Evolutionary conservation across 2,113 vertebrate genomes (phyloP), one percentile per base, ranked within the genome.

Genomic region (Nibea coibor): DNA sequence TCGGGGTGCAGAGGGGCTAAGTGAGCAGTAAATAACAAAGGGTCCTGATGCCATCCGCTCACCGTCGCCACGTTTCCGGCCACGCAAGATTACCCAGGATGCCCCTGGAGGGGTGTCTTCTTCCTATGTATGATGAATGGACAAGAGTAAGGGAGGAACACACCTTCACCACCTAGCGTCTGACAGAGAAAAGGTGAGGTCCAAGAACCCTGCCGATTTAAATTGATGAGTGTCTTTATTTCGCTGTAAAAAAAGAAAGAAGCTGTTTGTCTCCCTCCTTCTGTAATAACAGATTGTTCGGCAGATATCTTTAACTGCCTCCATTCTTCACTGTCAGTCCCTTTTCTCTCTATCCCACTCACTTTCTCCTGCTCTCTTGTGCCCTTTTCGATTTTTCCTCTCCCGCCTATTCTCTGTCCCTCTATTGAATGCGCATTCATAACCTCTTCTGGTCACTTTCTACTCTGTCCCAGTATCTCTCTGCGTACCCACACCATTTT

Each of bases 1-100:
- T 91, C 88, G 62, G 93, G 86, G 91, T 89, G 92, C 89, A 84
- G 84, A 91, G 86, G 92, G 92, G 93, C 92, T 95, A 95, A 95
- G 93, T 94, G 93, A 95, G 93, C 94, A 95, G 94, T 96, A 96
- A 96, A 95, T 96, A 96, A 96, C 94, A 95, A 94, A 94, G 91
- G 86, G 78, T 81, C 84, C 90, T 26, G 56, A 84, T 76, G 82
- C 91, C 90, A 78, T 89, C 78, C 86, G 78, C 85, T 86, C 88
- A 19, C 83, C 80, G 69, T 85, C 73, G 50, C 82, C 75, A 89
- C 87, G 75, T 94, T 95, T 93, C 92, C 88, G 86, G 92, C 92
- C 91, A 93, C 79, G 87, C 93, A 90, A 94, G 93, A 96, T 95
- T 95, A 95, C 94, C 93, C 93, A 92, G 85, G 86, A 85, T 94